Conservation (phyloP, 2,888 invertebrate species). For the Spisula subtruncata region DNA sequence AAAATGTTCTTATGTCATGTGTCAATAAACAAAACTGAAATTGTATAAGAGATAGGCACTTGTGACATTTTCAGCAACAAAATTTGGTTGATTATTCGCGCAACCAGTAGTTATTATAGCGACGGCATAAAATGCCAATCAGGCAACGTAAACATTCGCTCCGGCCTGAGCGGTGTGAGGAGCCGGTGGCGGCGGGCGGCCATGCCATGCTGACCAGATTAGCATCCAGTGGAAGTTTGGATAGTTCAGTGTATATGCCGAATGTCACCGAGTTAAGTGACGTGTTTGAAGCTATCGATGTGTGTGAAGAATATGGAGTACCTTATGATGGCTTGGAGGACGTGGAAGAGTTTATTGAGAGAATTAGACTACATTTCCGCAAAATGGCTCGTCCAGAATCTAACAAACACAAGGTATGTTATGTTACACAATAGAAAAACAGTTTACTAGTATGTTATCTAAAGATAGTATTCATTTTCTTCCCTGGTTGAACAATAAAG, state of each 20-base stretch:
- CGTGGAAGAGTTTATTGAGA: slow-evolving; percentile 62
- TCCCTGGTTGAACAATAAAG: no score
- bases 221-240: not conserved
- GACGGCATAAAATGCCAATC: no score
- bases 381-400: slow-evolving; percentile 52
- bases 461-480: no score
- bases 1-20: no score
- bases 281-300: slow-evolving; percentile 62
- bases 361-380: slow-evolving; percentile 59
- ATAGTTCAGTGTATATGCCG: slow-evolving; percentile 31
- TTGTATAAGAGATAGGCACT: no score
- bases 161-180: not conserved
- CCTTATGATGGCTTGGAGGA: slow-evolving; percentile 65
- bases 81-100: no score
- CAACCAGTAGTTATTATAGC: no score
- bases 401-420: slow-evolving; percentile 59
- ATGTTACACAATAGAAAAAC: no score
- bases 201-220: not conserved
- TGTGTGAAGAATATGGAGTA: slow-evolving; percentile 62
- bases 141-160: no score
- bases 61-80: no score
- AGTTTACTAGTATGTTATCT: no score
- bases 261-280: slow-evolving; percentile 55
- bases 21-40: no score
- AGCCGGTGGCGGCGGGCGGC: not conserved